These are phyloP conservation scores for Danio rerio DNA, from an alignment of 2,113 vertebrate species.

Conservation along the genomic window DNA sequence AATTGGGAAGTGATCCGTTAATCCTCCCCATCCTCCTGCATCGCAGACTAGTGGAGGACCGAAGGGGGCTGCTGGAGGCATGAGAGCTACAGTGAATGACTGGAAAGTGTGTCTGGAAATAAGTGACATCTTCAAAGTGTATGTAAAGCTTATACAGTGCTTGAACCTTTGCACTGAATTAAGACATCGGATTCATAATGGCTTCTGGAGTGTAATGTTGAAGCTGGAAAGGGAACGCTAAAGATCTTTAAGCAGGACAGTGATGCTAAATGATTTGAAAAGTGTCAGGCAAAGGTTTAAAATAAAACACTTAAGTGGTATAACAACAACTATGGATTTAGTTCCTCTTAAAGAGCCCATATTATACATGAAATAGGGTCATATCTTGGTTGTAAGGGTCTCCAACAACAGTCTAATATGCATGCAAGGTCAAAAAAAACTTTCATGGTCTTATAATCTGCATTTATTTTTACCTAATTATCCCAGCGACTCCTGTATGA, in stretches of 20 bases:
- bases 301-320: not conserved
- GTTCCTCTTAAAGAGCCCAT: too few relatives aligned
- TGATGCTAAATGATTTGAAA: not conserved
- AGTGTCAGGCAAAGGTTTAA: not conserved
- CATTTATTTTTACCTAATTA: too few relatives aligned
- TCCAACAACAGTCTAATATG: too few relatives aligned
- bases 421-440: too few relatives aligned
- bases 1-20: slow-evolving; percentile 81
- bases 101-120: not conserved
- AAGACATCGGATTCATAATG: not conserved
- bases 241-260: not conserved
- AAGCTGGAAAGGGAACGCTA: not conserved
- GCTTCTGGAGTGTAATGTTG: not conserved
- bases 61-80: slow-evolving; percentile 26
- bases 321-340: not conserved
- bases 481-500: too few relatives aligned
- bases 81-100: slow-evolving; percentile 28
- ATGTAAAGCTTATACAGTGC: not conserved
- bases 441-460: too few relatives aligned
- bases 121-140: slow-evolving; percentile 15
- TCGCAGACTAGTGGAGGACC: slow-evolving; percentile 39
- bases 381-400: too few relatives aligned
- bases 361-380: too few relatives aligned
- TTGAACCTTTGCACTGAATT: not conserved
- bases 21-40: slow-evolving; percentile 67